Percentiles rank a stretch among this genome's conserved stretches.
phyloP scores from a whole-genome alignment of 2,888 invertebrate genomes.

The Timema podura region DNA sequence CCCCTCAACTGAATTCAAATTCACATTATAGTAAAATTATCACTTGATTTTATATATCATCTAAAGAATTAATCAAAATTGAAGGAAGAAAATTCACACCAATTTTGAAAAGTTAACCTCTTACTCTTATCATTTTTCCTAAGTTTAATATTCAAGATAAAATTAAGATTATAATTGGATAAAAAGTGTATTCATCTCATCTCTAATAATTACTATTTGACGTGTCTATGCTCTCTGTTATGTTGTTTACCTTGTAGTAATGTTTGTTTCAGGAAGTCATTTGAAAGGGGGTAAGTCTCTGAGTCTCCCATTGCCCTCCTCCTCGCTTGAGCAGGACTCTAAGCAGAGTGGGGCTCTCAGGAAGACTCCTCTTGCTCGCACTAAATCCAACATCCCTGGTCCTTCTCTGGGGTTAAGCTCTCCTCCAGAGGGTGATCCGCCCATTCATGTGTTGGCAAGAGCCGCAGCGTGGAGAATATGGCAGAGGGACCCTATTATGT shows the following conservation, averaged over 20 bases:
- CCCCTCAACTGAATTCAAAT: too few species aligned
- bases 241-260: not conserved
- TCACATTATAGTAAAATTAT: too few species aligned
- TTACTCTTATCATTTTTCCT: too few species aligned
- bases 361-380: constrained; percentile 62
- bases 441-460: constrained; percentile 24
- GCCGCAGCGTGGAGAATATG: constrained; percentile 34
- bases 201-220: not conserved
- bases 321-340: constrained; percentile 23
- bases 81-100: too few species aligned
- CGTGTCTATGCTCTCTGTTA: not conserved
- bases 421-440: constrained; percentile 20
- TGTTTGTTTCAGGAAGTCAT: constrained; percentile 40
- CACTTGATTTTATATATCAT: too few species aligned
- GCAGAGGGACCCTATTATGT: constrained; percentile 38
- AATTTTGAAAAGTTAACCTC: too few species aligned
- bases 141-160: too few species aligned
- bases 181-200: not conserved
- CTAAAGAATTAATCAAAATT: too few species aligned
- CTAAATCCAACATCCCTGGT: constrained; percentile 59
- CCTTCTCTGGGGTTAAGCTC: constrained; percentile 1
- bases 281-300: constrained; percentile 46
- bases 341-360: constrained; percentile 36
- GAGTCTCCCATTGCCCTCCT: constrained; percentile 48
- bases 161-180: too few species aligned